phyloP scores from a whole-genome alignment of 2,888 invertebrate species.

The Drosophila cognata region DNA sequence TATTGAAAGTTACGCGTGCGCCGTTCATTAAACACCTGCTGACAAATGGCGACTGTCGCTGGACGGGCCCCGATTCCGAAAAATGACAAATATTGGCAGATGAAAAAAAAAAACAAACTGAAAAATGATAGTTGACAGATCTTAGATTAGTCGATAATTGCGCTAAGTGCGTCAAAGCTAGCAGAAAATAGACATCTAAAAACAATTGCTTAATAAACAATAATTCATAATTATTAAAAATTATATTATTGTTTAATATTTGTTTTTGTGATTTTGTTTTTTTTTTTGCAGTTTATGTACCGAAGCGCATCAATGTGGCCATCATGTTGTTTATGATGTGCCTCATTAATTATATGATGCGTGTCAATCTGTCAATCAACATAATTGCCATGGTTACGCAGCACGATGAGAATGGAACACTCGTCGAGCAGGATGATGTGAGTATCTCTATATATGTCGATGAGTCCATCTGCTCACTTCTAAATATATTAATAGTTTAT shows the following conservation, averaged over 20 bases:
- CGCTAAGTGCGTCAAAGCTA: conserved; percentile 21
- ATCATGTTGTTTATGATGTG: conserved; percentile 91
- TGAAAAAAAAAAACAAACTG: too few relatives aligned
- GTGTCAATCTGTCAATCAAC: conserved; percentile 91
- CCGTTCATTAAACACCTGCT: conserved; percentile 41
- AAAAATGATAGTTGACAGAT: conserved; percentile 27
- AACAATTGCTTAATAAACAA: conserved; percentile 2
- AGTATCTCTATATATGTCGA: conserved; percentile 44
- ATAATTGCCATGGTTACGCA: conserved; percentile 90
- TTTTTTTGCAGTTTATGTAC: conserved; percentile 84
- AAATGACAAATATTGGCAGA: conserved; percentile 5
- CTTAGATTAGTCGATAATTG: conserved; percentile 45
- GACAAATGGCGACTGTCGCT: conserved; percentile 8
- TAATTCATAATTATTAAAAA: conserved; percentile 7
- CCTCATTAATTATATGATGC: conserved; percentile 90
- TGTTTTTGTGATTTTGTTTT: not conserved
- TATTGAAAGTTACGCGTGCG: conserved; percentile 59
- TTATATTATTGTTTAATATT: conserved; percentile 5
- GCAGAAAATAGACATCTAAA: conserved; percentile 4
- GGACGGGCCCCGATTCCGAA: conserved; percentile 5
- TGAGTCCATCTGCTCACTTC: not conserved
- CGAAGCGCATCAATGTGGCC: conserved; percentile 86
- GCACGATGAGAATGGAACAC: conserved; percentile 76
- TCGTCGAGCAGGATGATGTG: conserved; percentile 79
- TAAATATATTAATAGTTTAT: not conserved